phyloP scores from a whole-genome alignment of 2,888 invertebrate genomes.

The Drosophila aldrichi region DNA sequence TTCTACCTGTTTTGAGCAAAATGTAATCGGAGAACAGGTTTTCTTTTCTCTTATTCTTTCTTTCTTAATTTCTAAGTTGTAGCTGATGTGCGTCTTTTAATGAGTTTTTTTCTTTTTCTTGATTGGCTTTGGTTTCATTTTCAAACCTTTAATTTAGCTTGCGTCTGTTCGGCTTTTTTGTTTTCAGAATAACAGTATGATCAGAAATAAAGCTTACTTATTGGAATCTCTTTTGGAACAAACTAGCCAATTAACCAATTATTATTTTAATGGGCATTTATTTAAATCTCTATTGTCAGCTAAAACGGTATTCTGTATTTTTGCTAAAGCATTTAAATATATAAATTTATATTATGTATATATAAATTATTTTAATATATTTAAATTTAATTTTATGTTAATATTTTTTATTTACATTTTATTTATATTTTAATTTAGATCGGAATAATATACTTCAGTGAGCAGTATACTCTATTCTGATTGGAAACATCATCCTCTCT shows the following conservation, averaged over 20 bases:
- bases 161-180: neutral
- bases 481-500: neutral
- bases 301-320: neutral
- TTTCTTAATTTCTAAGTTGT: constrained; percentile 14
- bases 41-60: neutral
- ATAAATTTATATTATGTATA: too few species aligned
- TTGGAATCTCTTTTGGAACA: neutral
- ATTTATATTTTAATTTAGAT: too few species aligned
- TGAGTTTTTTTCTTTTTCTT: constrained; percentile 2
- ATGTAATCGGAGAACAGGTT: constrained; percentile 47
- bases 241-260: neutral
- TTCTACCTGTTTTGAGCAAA: constrained; percentile 45
- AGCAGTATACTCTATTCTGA: neutral
- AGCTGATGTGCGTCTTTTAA: constrained; percentile 12
- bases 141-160: neutral
- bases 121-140: constrained; percentile 20
- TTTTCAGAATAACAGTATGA: neutral
- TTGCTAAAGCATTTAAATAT: neutral
- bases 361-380: too few species aligned
- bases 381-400: too few species aligned
- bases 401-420: too few species aligned
- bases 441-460: too few species aligned
- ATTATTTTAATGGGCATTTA: neutral
- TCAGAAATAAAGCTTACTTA: too few species aligned
- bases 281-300: neutral